These are phyloP conservation scores for Aldabrachelys gigantea DNA, from an alignment of 2,113 vertebrate species.

Conservation along the genomic window DNA sequence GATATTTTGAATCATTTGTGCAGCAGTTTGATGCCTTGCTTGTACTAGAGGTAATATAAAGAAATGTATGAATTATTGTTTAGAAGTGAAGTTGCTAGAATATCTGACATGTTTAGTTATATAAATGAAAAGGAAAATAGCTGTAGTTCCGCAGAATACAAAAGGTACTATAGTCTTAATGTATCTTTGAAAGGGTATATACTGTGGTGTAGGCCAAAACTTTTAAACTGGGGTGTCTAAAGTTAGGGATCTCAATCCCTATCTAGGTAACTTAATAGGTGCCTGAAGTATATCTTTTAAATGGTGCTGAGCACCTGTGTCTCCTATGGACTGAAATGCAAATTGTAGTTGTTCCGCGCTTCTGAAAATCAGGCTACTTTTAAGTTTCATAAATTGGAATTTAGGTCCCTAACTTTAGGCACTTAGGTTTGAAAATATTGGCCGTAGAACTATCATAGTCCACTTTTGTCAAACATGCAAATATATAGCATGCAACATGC, in stretches of 20 bases:
- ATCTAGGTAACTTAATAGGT: background rate
- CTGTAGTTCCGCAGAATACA: background rate
- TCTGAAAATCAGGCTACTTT: background rate
- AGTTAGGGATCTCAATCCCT: background rate
- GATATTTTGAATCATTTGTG: background rate
- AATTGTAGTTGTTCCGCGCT: background rate
- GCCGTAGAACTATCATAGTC: background rate
- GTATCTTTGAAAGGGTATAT: background rate
- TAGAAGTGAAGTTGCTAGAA: background rate
- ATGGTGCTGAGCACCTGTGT: background rate
- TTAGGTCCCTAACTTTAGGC: background rate
- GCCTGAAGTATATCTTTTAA: background rate
- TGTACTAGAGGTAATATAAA: background rate
- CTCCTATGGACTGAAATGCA: background rate
- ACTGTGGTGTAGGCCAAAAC: accelerated
- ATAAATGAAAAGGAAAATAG: background rate
- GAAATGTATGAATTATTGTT: background rate
- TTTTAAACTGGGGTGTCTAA: background rate
- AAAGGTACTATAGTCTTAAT: background rate
- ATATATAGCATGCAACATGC: background rate
- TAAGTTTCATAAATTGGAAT: background rate
- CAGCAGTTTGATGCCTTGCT: background rate
- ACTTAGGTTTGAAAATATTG: background rate
- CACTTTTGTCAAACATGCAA: background rate
- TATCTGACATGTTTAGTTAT: background rate